Base-by-base conservation (phyloP, 2,113 vertebrate species). In the Panthera leo region DNA sequence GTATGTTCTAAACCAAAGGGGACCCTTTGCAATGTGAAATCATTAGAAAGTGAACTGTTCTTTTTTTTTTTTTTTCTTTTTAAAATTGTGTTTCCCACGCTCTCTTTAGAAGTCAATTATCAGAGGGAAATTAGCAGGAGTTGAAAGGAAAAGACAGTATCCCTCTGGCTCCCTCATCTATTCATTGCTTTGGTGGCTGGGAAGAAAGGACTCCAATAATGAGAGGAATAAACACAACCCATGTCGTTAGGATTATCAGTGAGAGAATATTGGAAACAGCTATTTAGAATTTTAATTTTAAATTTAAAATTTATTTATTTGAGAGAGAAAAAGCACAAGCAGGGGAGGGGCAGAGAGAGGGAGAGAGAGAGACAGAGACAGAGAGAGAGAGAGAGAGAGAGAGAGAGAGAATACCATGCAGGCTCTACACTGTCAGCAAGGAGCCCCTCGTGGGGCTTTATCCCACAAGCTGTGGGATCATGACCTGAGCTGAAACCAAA, bases 91-190 rank as follows among this genome's bases (percentile, higher is more conserved):
- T 86, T 96, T 95, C n/a, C 70, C 34, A 7, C 61, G 70, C 58
- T 98, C 23, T 63, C 68, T 95, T 96, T 82, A 92, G 89, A 97
- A 97, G 95, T 97, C 91, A 96, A 23, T 91, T 97, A 95, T 97
- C 88, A 97, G 61, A 96, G 91, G 88, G 39, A 98, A 97, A 98
- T 97, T 96, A 97, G 63, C 78, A 93, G 63, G 51, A 96, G 91
- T 86, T 94, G 96, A 98, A 97, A 97, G 85, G 34, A 89, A 93
- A 95, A 87, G 61, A 84, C 61, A 65, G 15, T 82, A 84, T 87
- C 58, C 67, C 85, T 95, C 83, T 82, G 63, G 87, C 68, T 92
- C 85, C 65, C 63, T 76, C 39, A 85, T 96, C 79, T 94, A 75
- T 82, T 87, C 78, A 94, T 95, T 96, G 76, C 82, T 92, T 88